These are phyloP conservation scores for Ormyrus thymus DNA, from an alignment of 2,888 invertebrate species.

Conservation along the genomic window DNA sequence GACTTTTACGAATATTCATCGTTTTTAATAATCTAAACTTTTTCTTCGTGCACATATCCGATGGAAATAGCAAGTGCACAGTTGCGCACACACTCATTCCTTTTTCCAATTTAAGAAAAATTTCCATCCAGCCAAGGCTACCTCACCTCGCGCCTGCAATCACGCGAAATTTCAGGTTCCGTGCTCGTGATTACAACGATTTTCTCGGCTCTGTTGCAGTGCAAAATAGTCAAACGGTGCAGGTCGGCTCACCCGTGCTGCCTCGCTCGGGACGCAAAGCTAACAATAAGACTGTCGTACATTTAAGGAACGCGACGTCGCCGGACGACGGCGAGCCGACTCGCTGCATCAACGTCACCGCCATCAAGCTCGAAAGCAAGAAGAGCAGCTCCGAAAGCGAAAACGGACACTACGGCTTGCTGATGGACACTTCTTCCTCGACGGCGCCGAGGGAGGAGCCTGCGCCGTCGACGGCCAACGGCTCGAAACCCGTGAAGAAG, in stretches of 20 bases:
- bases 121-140: too few species aligned
- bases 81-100: too few species aligned
- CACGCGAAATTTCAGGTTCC: too few species aligned
- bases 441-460: constrained; percentile 15
- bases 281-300: constrained; percentile 60
- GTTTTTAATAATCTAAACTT: too few species aligned
- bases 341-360: constrained; percentile 47
- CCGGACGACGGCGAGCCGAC: constrained; percentile 20
- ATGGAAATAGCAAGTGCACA: too few species aligned
- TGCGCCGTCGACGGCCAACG: background rate
- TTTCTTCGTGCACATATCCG: too few species aligned
- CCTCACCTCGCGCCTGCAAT: too few species aligned
- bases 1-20: background rate
- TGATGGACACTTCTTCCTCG: background rate
- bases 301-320: constrained; percentile 52
- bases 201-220: background rate
- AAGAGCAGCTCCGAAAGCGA: background rate
- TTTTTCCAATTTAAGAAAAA: too few species aligned
- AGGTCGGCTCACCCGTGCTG: background rate
- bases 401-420: constrained; percentile 15
- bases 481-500: constrained; percentile 78
- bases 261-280: constrained; percentile 26
- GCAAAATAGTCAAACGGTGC: constrained; percentile 9
- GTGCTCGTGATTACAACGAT: too few species aligned
- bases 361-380: constrained; percentile 41